Conservation (phyloP, 2,113 vertebrate species). For the Zingel zingel region DNA sequence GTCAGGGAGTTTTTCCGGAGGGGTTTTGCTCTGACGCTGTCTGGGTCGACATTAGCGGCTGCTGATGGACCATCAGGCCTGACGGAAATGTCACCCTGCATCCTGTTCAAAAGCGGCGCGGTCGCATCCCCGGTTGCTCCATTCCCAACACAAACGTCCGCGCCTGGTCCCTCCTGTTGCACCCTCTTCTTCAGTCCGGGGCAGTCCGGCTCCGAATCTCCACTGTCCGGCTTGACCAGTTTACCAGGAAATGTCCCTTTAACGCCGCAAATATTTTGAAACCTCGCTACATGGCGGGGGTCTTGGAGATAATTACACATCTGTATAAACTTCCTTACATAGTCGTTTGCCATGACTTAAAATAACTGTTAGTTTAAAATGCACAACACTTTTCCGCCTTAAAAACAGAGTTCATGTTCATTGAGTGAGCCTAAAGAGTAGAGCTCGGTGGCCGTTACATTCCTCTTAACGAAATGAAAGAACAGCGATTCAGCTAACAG, state of each 20-base stretch:
- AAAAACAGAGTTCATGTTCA: conserved; percentile 47
- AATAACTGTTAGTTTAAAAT: neutral
- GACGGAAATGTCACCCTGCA: conserved; percentile 23
- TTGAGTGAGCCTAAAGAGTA: conserved; percentile 12
- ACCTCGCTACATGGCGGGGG: conserved; percentile 91
- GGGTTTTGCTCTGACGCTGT: conserved; percentile 73
- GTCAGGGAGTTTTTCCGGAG: conserved; percentile 95
- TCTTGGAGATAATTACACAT: conserved; percentile 88
- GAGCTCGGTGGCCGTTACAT: conserved; percentile 12
- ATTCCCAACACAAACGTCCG: conserved; percentile 70
- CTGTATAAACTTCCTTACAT: conserved; percentile 63
- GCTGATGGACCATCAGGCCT: conserved; percentile 3
- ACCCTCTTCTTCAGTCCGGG: conserved; percentile 63
- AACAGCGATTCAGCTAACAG: neutral
- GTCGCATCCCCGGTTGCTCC: conserved; percentile 60
- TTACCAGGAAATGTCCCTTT: conserved; percentile 77
- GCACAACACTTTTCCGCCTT: neutral
- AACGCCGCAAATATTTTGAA: conserved; percentile 94
- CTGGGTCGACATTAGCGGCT: neutral
- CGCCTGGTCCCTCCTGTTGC: conserved; percentile 22
- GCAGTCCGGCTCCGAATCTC: conserved; percentile 23
- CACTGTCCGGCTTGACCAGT: conserved; percentile 48
- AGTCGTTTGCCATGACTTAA: conserved; percentile 70
- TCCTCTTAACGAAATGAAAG: neutral
- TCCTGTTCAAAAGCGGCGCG: conserved; percentile 47